Base-by-base conservation (phyloP, 2,888 invertebrate genomes). In the Andricus quercusramuli region DNA sequence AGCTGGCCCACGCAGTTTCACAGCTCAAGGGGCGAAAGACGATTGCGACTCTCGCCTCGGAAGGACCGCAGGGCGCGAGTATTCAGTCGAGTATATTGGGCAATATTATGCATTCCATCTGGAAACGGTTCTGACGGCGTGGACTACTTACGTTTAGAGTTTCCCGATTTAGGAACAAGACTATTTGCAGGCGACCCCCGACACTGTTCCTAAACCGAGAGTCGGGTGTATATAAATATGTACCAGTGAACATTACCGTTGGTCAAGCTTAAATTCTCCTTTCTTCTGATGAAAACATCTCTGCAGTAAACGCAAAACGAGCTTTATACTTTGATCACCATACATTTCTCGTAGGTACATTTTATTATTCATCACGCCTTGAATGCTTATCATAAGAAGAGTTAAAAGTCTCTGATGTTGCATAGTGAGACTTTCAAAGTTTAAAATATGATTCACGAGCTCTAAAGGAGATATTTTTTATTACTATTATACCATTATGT, bases 221-320 rank as follows among this genome's bases (percentile, higher is more conserved):
- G 37, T 59, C 25, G 25, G 25, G 25, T 25, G 3, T 77, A 20
- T 77, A 20, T 59, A 22, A 20, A 62, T 59, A 11, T n/a, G 11
- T 37, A 64, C 8, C 15, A 32, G 15, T 22, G 9, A 56, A 25
- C 51, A 8, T 79, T 85, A 90, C 91, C 90, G 86, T 80, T 89
- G 88, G 81, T 93, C 90, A 62, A 90, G 84, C 51, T 90, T 81
- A 62, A 90, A 89, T 83, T 93, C 93, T 6, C 88, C 80, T 4
- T 65, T 47, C n/a, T 82, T 87, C 56, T 85, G 83, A 77, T 87
- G 68, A 11, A 85, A 32, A 77, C 87, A 89, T 76, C 87, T 86
- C 15, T 85, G 56, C 8, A 92, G 80, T 37, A 90, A 78, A 80
- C 83, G 84, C 25, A 84, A 74, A 15, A 84, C 47, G 5, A 89